Percentiles rank a stretch among this genome's conserved stretches.
phyloP scores from a whole-genome alignment of 1,140 invertebrate genomes.

The Andrena cerasifolii region DNA sequence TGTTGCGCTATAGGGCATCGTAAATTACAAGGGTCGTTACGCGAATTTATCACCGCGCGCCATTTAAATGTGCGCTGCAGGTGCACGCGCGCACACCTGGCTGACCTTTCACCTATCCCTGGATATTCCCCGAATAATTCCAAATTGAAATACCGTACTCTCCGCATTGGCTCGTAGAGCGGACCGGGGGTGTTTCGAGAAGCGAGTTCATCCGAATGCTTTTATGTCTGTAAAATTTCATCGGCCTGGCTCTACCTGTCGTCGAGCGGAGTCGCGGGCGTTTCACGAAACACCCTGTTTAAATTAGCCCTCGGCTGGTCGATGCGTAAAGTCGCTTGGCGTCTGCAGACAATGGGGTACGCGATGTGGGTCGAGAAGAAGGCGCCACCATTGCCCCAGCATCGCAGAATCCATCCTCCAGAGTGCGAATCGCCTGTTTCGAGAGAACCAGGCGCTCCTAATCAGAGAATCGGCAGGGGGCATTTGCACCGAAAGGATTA shows the following conservation, averaged over 20 bases:
- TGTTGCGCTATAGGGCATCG: too few species aligned
- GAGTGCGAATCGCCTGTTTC: background rate
- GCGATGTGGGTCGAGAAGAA: background rate
- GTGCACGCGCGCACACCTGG: constrained; percentile 4
- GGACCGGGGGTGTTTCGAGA: too few species aligned
- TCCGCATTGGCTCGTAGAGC: too few species aligned
- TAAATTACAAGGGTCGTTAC: constrained; percentile 21
- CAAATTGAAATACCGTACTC: background rate
- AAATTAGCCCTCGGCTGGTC: background rate
- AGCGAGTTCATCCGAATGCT: constrained; percentile 14
- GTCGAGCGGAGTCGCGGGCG: background rate
- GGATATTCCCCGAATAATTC: too few species aligned
- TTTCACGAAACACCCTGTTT: background rate
- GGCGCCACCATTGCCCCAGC: background rate
- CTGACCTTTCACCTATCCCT: constrained; percentile 28
- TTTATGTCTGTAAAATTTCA: too few species aligned
- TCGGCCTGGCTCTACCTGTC: background rate
- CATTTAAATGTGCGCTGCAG: background rate
- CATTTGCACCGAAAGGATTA: too few species aligned
- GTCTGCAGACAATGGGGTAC: background rate
- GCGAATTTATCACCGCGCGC: constrained; percentile 1
- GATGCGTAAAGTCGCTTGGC: background rate
- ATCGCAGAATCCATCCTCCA: background rate
- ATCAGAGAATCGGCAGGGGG: too few species aligned
- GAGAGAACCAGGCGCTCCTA: too few species aligned